Conservation (phyloP, 2,888 invertebrate genomes). For the Eilema depressum region DNA sequence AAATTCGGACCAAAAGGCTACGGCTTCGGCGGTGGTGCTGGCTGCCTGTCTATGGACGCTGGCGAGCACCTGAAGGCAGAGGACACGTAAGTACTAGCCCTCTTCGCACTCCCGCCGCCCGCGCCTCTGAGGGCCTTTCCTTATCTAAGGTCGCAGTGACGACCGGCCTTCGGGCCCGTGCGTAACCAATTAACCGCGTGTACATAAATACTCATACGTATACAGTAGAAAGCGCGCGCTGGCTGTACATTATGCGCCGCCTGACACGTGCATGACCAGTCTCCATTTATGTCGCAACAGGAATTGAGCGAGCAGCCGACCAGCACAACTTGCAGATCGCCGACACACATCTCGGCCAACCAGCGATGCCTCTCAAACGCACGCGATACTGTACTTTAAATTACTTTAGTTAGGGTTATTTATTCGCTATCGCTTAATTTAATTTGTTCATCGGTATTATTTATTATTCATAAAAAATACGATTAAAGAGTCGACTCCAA, state of each 20-base stretch:
- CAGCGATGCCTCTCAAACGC: slow-evolving; percentile 81
- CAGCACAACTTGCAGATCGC: slow-evolving; percentile 81
- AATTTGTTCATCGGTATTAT: slow-evolving; percentile 85
- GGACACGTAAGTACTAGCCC: slow-evolving; percentile 89
- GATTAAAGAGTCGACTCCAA: slow-evolving; percentile 85
- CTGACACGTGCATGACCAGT: slow-evolving; percentile 87
- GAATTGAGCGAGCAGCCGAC: slow-evolving; percentile 83
- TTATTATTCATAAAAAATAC: slow-evolving; percentile 79
- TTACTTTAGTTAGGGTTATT: slow-evolving; percentile 85
- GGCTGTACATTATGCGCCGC: slow-evolving; percentile 85
- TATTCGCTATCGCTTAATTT: slow-evolving; percentile 86
- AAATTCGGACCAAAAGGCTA: slow-evolving; percentile 99
- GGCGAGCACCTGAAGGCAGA: slow-evolving; percentile 94
- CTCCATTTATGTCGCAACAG: slow-evolving; percentile 87
- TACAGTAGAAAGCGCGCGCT: slow-evolving; percentile 82
- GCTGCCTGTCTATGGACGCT: slow-evolving; percentile 98
- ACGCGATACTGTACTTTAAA: slow-evolving; percentile 84
- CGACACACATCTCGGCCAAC: slow-evolving; percentile 82
- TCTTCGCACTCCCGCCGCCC: slow-evolving; percentile 81
- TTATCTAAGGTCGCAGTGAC: slow-evolving; percentile 82
- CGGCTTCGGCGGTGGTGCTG: slow-evolving; percentile 99
- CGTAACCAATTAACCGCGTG: slow-evolving; percentile 87
- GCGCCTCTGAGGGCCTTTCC: slow-evolving; percentile 87
- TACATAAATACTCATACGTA: slow-evolving; percentile 83
- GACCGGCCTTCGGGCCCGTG: slow-evolving; percentile 83